A percentile compares a stretch with the other conserved stretches of the same genome.
Conservation (phyloP, 23 tunicate genomes). For the Trididemnum miniatum region DNA sequence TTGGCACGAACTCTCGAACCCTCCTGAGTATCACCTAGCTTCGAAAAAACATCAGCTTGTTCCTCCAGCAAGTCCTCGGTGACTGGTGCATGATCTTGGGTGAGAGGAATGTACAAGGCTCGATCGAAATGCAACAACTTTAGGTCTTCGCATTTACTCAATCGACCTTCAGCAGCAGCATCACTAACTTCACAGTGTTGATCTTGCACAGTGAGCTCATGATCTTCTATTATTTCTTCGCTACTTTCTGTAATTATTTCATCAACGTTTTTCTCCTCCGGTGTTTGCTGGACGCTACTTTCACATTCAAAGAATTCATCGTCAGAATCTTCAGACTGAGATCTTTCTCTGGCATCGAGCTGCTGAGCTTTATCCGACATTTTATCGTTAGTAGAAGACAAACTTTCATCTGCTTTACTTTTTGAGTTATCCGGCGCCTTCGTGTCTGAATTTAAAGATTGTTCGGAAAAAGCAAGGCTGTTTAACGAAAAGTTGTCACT, state of each 20-base stretch:
- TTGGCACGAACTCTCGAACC: slow-evolving; percentile 80
- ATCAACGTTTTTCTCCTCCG: background rate
- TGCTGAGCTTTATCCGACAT: background rate
- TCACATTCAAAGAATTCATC: slow-evolving; percentile 74
- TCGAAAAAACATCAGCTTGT: slow-evolving; percentile 86
- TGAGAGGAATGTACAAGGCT: slow-evolving; percentile 75
- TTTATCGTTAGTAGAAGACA: background rate
- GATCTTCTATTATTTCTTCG: background rate
- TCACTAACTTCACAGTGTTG: background rate
- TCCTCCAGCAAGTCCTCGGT: slow-evolving; percentile 92
- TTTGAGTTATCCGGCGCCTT: background rate
- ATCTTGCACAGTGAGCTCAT: background rate
- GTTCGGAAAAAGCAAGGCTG: background rate
- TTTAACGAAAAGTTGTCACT: too few species aligned
- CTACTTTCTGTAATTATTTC: background rate
- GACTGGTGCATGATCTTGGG: slow-evolving; percentile 86
- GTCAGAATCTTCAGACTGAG: slow-evolving; percentile 52
- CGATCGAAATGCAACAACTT: slow-evolving; percentile 38
- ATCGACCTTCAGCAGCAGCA: slow-evolving; percentile 60
- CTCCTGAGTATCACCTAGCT: slow-evolving; percentile 82
- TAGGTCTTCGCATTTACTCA: slow-evolving; percentile 27
- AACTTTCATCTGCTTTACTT: background rate
- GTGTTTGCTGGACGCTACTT: background rate
- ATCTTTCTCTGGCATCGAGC: background rate
- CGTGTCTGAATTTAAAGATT: background rate